These are phyloP conservation scores for Glaucopsyche alexis DNA, from an alignment of 2,888 invertebrate species.

Conservation along the genomic window DNA sequence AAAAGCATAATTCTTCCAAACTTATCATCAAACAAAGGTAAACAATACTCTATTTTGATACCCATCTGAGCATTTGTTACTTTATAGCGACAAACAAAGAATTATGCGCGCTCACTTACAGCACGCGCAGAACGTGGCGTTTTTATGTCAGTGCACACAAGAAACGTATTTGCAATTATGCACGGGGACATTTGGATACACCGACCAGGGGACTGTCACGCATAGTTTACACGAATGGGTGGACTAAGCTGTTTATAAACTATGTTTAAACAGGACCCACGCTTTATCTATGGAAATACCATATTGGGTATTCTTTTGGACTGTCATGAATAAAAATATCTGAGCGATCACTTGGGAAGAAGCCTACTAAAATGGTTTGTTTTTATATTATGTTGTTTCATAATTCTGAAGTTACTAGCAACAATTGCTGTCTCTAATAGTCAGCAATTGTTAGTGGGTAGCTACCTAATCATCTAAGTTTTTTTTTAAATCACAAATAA, in stretches of 20 bases:
- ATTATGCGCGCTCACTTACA: constrained; percentile 28
- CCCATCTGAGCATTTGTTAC: constrained; percentile 8
- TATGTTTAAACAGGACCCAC: constrained; percentile 15
- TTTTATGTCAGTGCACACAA: constrained; percentile 28
- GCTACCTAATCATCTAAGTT: too few species aligned
- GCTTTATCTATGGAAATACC: neutral
- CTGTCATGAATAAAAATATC: neutral
- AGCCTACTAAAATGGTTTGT: neutral
- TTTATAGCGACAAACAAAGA: constrained; percentile 17
- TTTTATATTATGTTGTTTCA: too few species aligned
- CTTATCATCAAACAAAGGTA: constrained; percentile 1
- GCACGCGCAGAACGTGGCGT: neutral
- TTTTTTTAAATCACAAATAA: too few species aligned
- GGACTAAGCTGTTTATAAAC: constrained; percentile 16
- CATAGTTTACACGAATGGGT: constrained; percentile 15
- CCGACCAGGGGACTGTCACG: constrained; percentile 21
- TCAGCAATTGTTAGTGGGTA: too few species aligned
- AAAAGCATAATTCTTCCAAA: neutral
- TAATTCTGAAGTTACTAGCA: too few species aligned
- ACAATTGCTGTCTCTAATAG: too few species aligned
- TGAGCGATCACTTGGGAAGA: neutral
- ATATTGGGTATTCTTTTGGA: neutral
- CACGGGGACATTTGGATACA: constrained; percentile 15
- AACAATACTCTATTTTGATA: neutral
- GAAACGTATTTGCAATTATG: constrained; percentile 28